Evolutionary conservation across 2,797 vertebrate species (phyloP).

Genomic region (Anguilla marmorata): DNA sequence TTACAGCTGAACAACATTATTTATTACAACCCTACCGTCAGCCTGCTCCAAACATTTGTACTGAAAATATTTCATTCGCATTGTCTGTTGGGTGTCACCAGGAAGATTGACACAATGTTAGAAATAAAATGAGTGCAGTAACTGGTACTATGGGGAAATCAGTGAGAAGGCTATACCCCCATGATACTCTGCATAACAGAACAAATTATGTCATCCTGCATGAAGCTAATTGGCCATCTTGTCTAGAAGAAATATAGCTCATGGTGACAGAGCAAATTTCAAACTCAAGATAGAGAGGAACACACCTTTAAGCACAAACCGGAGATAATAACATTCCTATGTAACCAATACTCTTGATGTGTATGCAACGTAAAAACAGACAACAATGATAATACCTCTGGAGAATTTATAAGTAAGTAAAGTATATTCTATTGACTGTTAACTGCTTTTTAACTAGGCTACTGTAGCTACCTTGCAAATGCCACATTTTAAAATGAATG

Average conservation of each 20-base stretch:
- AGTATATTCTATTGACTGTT: too few relatives aligned
- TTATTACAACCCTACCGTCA: neutral
- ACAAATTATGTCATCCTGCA: neutral
- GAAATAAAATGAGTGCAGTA: neutral
- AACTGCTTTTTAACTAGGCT: too few relatives aligned
- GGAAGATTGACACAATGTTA: neutral
- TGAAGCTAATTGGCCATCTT: neutral
- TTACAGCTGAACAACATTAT: neutral
- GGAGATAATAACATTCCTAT: too few relatives aligned
- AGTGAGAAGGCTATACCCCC: neutral
- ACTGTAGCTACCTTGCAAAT: too few relatives aligned
- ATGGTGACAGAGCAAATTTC: neutral
- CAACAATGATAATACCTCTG: too few relatives aligned
- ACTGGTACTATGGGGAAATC: constrained; percentile 18
- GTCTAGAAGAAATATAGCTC: neutral
- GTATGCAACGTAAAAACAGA: too few relatives aligned
- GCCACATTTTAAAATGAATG: too few relatives aligned
- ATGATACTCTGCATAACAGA: neutral
- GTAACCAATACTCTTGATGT: too few relatives aligned
- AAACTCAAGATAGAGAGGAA: neutral
- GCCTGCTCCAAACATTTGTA: neutral
- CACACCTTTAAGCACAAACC: too few relatives aligned
- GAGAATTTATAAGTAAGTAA: too few relatives aligned
- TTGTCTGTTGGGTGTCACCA: neutral
- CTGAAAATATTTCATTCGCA: neutral